Percentiles rank a stretch among this genome's conserved stretches.
Evolutionary conservation across 2,888 invertebrate genomes (phyloP).

Genomic region (Tachina grossa): DNA sequence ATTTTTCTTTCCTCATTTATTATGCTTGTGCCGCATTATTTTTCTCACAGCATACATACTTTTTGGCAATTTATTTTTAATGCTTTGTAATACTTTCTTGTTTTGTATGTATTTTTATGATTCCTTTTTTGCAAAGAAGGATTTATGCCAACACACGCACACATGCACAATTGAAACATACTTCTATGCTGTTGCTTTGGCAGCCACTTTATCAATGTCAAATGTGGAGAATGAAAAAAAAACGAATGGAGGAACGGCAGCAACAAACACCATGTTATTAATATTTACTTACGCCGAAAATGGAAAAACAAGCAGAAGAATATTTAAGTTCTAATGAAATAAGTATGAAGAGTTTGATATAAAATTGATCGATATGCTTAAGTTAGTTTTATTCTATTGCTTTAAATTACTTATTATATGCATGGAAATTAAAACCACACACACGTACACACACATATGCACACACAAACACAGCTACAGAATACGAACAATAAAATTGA

Average conservation of each 20-base stretch:
- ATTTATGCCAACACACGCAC: slow-evolving; percentile 15
- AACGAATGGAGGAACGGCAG: neutral
- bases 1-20: slow-evolving; percentile 3
- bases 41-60: slow-evolving; percentile 53
- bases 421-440: neutral
- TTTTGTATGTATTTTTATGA: slow-evolving; percentile 16
- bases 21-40: neutral
- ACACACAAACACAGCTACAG: too few species aligned
- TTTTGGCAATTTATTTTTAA: slow-evolving; percentile 69
- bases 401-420: neutral
- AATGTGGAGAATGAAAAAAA: slow-evolving; percentile 15
- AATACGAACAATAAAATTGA: too few species aligned
- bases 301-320: slow-evolving; percentile 13
- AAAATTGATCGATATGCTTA: slow-evolving; percentile 61
- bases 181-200: slow-evolving; percentile 56
- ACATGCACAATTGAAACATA: neutral
- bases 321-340: neutral
- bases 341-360: slow-evolving; percentile 17
- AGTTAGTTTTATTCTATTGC: neutral
- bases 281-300: slow-evolving; percentile 60
- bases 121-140: slow-evolving; percentile 23
- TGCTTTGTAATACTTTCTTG: slow-evolving; percentile 54
- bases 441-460: too few species aligned
- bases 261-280: slow-evolving; percentile 52
- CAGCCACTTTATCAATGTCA: slow-evolving; percentile 69